These are phyloP conservation scores for Lagria hirta DNA, from an alignment of 2,888 invertebrate genomes.

Conservation along the genomic window DNA sequence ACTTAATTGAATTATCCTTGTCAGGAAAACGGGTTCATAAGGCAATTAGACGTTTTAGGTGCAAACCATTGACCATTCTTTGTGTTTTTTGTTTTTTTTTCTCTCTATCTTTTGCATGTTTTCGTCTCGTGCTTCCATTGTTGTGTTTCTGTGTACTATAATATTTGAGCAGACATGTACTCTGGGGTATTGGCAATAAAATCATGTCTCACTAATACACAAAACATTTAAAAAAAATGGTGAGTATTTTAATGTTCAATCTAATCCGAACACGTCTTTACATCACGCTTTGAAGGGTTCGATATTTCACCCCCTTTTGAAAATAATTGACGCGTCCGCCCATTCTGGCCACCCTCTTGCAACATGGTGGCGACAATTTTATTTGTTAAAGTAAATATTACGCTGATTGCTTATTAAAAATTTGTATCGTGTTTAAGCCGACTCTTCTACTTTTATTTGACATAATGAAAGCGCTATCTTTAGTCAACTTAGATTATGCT, in stretches of 20 bases:
- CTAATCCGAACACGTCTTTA: constrained; percentile 21
- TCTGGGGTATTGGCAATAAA: constrained; percentile 50
- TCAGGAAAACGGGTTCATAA: too few relatives aligned
- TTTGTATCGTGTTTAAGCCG: too few relatives aligned
- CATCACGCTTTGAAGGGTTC: constrained; percentile 2
- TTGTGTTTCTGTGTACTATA: constrained; percentile 12
- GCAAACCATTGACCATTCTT: too few relatives aligned
- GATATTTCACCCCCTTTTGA: not conserved
- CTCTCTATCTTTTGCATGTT: too few relatives aligned
- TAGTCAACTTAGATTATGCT: too few relatives aligned
- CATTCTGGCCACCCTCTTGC: constrained; percentile 5
- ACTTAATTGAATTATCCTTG: too few relatives aligned
- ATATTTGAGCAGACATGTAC: constrained; percentile 40
- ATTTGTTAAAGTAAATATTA: too few relatives aligned
- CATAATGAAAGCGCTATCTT: too few relatives aligned
- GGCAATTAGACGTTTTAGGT: too few relatives aligned
- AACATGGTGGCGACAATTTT: constrained; percentile 9
- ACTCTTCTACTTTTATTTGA: too few relatives aligned
- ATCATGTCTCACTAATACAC: constrained; percentile 45
- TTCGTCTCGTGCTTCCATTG: constrained; percentile 5
- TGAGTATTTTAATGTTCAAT: constrained; percentile 52
- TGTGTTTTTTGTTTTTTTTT: constrained; percentile 7
- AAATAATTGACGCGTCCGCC: constrained; percentile 13
- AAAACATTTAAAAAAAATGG: too few relatives aligned
- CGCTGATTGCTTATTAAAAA: too few relatives aligned